phyloP scores from a whole-genome alignment of 1,140 invertebrate genomes.

The Pseudobourletiella spinata region DNA sequence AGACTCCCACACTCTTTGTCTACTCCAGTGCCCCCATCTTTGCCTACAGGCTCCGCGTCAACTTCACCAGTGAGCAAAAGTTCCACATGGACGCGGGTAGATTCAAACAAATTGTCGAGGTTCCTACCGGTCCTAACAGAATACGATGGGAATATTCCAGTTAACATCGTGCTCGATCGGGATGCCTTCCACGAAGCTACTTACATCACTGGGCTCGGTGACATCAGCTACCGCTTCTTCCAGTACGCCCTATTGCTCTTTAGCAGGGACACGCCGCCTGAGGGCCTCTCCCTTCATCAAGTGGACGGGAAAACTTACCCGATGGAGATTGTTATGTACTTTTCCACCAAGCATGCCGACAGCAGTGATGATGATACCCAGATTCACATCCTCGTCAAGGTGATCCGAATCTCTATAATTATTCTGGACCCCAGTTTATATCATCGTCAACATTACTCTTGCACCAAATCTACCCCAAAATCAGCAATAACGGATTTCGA shows the following conservation, averaged over 20 bases:
- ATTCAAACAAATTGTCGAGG: no score
- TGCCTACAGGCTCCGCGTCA: background rate
- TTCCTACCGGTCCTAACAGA: no score
- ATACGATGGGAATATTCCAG: background rate
- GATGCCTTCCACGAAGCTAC: background rate
- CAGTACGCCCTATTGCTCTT: background rate
- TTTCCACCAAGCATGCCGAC: background rate
- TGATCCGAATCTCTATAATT: no score
- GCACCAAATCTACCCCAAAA: no score
- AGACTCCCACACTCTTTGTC: background rate
- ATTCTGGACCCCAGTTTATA: no score
- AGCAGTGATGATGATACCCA: background rate
- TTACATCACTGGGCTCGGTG: background rate
- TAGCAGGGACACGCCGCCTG: background rate
- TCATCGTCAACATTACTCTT: no score
- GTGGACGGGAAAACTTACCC: background rate
- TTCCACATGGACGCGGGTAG: background rate
- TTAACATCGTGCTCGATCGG: background rate
- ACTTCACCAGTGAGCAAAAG: background rate
- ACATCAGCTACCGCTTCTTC: background rate
- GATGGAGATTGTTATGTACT: slow-evolving; percentile 1
- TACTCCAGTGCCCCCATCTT: background rate
- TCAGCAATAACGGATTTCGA: no score
- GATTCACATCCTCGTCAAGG: background rate
- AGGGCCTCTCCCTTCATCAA: background rate